Percentiles rank a stretch among this genome's conserved stretches.
Conservation (phyloP, 1,140 invertebrate genomes). For the Phortica variegata region DNA sequence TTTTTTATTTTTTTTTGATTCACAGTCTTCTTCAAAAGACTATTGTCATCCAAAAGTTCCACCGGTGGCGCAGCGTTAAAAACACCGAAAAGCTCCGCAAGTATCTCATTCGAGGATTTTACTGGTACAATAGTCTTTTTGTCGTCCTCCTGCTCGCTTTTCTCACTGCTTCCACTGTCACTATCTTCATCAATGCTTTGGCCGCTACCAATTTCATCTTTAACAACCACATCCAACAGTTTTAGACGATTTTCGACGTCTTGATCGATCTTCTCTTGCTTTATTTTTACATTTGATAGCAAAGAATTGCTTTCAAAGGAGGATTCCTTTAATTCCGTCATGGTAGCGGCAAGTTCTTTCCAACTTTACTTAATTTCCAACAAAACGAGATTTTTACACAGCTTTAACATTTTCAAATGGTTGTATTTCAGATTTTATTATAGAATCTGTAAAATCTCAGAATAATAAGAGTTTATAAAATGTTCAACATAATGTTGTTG, state of each 20-base stretch:
- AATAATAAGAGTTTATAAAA: no score
- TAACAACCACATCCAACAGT: conserved; percentile 30
- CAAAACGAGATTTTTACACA: no score
- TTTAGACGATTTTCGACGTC: conserved; percentile 36
- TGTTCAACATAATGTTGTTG: no score
- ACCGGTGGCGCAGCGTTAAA: conserved; percentile 62
- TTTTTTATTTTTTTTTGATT: conserved; percentile 62
- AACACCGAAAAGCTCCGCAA: conserved; percentile 75
- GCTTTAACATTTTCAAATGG: no score
- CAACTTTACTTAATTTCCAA: no score
- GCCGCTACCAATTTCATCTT: conserved; percentile 14
- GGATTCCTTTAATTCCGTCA: no score
- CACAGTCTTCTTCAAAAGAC: conserved; percentile 54
- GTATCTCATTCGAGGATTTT: conserved; percentile 76
- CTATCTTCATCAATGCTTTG: conserved; percentile 10
- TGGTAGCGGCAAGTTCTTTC: no score
- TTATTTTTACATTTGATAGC: conserved; percentile 23
- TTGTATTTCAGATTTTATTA: no score
- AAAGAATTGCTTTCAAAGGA: neutral
- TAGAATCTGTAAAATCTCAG: no score
- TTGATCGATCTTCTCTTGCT: conserved; percentile 29
- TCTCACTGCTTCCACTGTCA: neutral
- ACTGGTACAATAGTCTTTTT: conserved; percentile 58
- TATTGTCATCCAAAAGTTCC: conserved; percentile 43
- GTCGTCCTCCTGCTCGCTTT: conserved; percentile 24